A percentile compares a stretch with the other conserved stretches of the same genome.
These are phyloP conservation scores for Clarias magur DNA, from an alignment of 2,113 vertebrate genomes.

Conservation along the genomic window DNA sequence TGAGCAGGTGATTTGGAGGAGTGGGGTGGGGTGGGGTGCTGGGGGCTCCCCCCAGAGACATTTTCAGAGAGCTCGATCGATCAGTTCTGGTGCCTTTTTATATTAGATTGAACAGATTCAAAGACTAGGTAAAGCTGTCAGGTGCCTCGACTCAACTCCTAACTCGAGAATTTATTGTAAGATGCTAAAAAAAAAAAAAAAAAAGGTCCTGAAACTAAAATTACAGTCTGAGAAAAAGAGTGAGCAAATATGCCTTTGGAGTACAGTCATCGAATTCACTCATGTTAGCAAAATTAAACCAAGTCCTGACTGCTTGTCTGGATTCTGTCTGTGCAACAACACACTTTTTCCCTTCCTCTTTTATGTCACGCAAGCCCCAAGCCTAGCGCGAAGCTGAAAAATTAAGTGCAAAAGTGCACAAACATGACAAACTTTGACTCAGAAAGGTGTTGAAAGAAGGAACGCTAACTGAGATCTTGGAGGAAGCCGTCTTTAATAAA, in stretches of 20 bases:
- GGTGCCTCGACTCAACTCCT: background rate
- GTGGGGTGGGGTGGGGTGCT: background rate
- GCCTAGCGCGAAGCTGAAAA: background rate
- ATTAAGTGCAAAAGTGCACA: slow-evolving; percentile 17
- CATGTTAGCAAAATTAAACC: background rate
- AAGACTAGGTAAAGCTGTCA: background rate
- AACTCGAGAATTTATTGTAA: background rate
- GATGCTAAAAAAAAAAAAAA: no score
- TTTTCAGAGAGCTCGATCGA: background rate
- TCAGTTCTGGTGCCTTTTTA: background rate
- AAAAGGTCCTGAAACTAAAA: background rate
- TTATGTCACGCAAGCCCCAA: slow-evolving; percentile 53
- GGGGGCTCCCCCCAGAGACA: background rate
- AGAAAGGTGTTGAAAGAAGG: background rate
- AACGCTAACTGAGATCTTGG: background rate
- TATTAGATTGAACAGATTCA: background rate
- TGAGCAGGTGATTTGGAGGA: background rate
- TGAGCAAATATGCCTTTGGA: background rate
- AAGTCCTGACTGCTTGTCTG: background rate
- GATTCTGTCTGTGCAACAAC: background rate
- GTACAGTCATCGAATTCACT: background rate
- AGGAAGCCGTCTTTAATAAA: background rate
- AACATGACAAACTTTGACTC: background rate
- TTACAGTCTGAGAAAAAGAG: background rate
- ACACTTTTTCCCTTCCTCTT: slow-evolving; percentile 58